A percentile compares a stretch with the other conserved stretches of the same genome.
These are phyloP conservation scores for Rhinopomastus cyanomelas DNA, from an alignment of 2,113 vertebrate genomes.

Conservation along the genomic window DNA sequence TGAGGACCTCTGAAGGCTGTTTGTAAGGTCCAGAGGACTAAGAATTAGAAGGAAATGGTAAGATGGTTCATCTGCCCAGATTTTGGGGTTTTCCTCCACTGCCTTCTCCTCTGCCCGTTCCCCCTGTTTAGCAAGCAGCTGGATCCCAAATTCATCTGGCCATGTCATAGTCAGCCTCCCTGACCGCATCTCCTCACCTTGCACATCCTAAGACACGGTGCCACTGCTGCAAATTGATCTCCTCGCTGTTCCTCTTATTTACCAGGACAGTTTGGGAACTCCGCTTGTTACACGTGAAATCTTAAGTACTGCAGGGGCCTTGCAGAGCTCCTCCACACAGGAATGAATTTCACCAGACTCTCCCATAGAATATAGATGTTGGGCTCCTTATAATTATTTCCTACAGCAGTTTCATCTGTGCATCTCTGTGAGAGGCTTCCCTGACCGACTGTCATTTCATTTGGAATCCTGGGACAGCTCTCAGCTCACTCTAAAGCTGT, in stretches of 20 bases:
- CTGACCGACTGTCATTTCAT: conserved; percentile 4
- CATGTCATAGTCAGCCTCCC: background rate
- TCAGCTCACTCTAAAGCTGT: conserved; percentile 42
- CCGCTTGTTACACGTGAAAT: background rate
- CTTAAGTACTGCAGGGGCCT: background rate
- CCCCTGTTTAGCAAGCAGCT: background rate
- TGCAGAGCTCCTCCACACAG: background rate
- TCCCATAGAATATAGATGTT: background rate
- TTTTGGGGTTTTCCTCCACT: background rate
- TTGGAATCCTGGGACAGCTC: conserved; percentile 35
- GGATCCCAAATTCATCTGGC: background rate
- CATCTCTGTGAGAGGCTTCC: background rate
- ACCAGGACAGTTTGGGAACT: background rate
- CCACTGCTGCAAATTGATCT: background rate
- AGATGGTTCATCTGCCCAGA: background rate
- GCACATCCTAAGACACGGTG: background rate
- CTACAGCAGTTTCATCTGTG: conserved; percentile 1
- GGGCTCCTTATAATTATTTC: conserved; percentile 11
- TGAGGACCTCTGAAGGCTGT: background rate
- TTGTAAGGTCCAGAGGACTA: background rate
- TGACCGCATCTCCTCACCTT: background rate
- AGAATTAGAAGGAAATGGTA: background rate
- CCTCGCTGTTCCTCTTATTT: background rate
- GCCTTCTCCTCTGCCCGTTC: background rate
- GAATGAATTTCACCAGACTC: background rate